Conservation (phyloP, 2,113 vertebrate genomes). For the Hypomesus transpacificus region DNA sequence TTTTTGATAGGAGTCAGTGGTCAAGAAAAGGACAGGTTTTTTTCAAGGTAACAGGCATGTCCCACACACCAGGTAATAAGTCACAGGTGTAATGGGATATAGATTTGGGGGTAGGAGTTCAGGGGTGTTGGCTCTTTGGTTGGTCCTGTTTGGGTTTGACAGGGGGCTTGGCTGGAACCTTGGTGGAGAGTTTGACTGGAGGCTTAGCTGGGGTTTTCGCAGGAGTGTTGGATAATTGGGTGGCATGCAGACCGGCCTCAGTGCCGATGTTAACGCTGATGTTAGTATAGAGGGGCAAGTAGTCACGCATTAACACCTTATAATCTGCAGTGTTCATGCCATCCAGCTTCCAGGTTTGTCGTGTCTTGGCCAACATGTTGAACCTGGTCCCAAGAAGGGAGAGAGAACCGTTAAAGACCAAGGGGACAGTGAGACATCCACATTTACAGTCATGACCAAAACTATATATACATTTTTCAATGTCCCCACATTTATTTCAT, state of each 20-base stretch:
- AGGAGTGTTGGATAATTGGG: neutral
- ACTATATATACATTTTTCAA: too few relatives aligned
- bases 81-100: neutral
- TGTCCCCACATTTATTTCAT: too few relatives aligned
- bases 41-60: neutral
- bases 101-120: neutral
- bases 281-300: conserved; percentile 77
- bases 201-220: neutral
- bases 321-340: conserved; percentile 74
- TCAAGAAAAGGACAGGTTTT: neutral
- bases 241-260: conserved; percentile 43
- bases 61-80: neutral
- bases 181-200: neutral
- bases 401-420: too few relatives aligned
- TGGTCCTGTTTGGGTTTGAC: conserved; percentile 13
- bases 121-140: conserved; percentile 10
- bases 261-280: conserved; percentile 77
- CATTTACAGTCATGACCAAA: too few relatives aligned
- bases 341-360: conserved; percentile 67
- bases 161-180: neutral
- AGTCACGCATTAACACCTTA: conserved; percentile 64
- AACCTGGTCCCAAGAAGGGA: conserved; percentile 60
- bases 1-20: too few relatives aligned
- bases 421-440: too few relatives aligned
- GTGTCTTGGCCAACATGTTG: conserved; percentile 74